Evolutionary conservation across 2,113 vertebrate species (phyloP), one percentile per base, ranked within the genome.

Genomic region (Propithecus coquereli): DNA sequence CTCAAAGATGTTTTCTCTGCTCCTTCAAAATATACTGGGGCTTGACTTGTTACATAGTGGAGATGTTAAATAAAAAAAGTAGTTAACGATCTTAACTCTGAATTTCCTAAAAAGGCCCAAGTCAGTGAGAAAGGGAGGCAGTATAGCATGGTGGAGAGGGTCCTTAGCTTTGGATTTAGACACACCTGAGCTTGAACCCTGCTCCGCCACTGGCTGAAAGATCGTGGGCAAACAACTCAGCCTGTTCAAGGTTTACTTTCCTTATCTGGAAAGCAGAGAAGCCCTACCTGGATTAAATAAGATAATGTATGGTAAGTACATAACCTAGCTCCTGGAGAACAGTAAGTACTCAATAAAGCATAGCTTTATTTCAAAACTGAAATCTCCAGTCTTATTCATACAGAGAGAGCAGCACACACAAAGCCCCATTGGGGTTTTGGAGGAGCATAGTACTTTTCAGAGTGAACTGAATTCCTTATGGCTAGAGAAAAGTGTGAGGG

Each of bases 1-100:
- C 90, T 85, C 0, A 3, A 96, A 92, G 54, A 96, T 85, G 27
- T 97, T 97, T 94, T 71, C 91, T 94, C 87, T 97, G 95, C 68
- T 97, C 97, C 92, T 94, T 94, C 65, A 93, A 94, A 96, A 89
- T 65, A 94, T 13, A 87, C 17, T 4, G n/a, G 82, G 18, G 14
- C 40, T 88, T 45, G 80, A 70, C 32, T 94, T 66, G 59, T 81
- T 87, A 87, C 23, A 43, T 8, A 61, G 8, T 70, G 12, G 47
- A 68, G 50, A 73, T 18, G 61, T 52, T 61, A 95, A 95, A 94
- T 47, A 57, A 71, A 81, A 95, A 82, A 57, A 61, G 61, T 10
- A 57, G 45, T n/a, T 11, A 50, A 43, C 1, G 12, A 68, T 76
- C 54, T 95, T 77, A 86, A 90, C 63, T 52, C 45, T 70, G 71